phyloP scores from a whole-genome alignment of 2,797 vertebrate genomes.

The Nyctalus aviator region DNA sequence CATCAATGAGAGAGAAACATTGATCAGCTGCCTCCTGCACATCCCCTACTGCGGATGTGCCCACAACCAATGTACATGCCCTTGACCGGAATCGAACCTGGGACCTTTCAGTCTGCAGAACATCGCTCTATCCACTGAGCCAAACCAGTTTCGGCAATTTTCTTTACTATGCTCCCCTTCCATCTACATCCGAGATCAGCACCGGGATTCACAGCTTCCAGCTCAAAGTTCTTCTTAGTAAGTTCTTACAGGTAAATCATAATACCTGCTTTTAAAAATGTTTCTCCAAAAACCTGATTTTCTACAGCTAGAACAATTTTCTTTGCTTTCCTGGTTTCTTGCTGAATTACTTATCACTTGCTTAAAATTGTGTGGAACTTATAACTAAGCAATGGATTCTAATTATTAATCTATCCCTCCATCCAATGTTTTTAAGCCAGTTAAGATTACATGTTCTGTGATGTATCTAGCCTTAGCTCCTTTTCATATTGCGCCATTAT shows the following conservation, averaged over 20 bases:
- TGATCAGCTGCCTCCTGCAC: too few species aligned
- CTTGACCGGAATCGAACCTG: too few species aligned
- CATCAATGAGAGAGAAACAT: too few species aligned
- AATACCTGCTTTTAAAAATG: not conserved
- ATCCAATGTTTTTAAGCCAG: conserved; percentile 8
- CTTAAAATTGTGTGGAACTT: conserved; percentile 31
- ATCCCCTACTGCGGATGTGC: too few species aligned
- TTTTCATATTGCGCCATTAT: not conserved
- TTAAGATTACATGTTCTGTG: not conserved
- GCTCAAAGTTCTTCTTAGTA: not conserved
- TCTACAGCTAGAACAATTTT: not conserved
- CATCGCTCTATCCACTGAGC: too few species aligned
- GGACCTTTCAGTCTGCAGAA: too few species aligned
- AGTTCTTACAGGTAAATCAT: not conserved
- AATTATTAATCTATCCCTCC: not conserved
- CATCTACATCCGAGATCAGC: not conserved
- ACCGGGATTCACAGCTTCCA: not conserved
- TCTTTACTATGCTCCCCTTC: not conserved
- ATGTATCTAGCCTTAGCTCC: not conserved
- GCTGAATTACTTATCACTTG: not conserved
- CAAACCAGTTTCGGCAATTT: too few species aligned
- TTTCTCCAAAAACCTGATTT: not conserved
- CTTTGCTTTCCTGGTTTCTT: not conserved
- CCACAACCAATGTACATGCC: too few species aligned
- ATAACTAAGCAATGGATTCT: not conserved